Evolutionary conservation across 35 echinoderm and acorn worm species (phyloP).

Genomic region (Ophioderma brevispina): DNA sequence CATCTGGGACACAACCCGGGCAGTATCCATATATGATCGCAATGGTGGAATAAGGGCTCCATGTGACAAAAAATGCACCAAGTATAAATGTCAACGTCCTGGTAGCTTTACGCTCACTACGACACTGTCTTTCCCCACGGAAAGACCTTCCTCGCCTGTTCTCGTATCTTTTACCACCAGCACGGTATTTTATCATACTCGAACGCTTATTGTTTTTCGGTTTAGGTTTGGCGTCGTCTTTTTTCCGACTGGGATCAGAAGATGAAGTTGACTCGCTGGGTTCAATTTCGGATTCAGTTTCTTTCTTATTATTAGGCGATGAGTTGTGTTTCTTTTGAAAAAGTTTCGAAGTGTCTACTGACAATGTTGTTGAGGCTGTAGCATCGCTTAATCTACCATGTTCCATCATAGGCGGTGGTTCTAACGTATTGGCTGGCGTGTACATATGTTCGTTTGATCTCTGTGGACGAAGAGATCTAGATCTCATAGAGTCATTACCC

Average conservation of each 20-base stretch:
- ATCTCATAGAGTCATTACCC: constrained; percentile 19
- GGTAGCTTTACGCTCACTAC: constrained; percentile 90
- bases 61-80: constrained; percentile 95
- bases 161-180: constrained; percentile 19
- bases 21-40: constrained; percentile 85
- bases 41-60: constrained; percentile 97
- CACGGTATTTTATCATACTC: constrained; percentile 27
- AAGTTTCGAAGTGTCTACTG: constrained; percentile 34
- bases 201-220: constrained; percentile 15
- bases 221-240: constrained; percentile 15
- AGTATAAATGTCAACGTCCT: constrained; percentile 92
- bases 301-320: constrained; percentile 57
- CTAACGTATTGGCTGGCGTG: constrained; percentile 50
- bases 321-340: constrained; percentile 28
- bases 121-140: constrained; percentile 79
- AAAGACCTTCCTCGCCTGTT: constrained; percentile 48
- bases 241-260: constrained; percentile 43
- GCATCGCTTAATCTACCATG: constrained; percentile 60
- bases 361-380: constrained; percentile 71
- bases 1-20: not conserved
- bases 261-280: constrained; percentile 89
- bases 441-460: constrained; percentile 66
- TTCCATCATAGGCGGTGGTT: constrained; percentile 73
- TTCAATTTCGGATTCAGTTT: constrained; percentile 72
- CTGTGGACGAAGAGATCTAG: constrained; percentile 38